Base-by-base conservation (phyloP, 1,140 invertebrate species). In the Charaxes varanes region DNA sequence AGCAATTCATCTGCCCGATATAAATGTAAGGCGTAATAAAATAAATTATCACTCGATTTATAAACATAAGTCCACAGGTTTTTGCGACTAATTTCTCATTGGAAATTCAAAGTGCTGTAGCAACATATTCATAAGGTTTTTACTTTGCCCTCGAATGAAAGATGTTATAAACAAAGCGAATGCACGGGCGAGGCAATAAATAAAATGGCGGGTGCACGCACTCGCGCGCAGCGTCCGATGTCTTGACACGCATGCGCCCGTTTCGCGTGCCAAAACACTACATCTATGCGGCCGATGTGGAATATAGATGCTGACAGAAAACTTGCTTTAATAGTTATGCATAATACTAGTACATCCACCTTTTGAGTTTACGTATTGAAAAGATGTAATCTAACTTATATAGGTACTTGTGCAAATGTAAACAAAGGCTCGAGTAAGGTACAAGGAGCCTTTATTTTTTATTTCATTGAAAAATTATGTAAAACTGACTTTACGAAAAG, bases 151-250 rank as follows among this genome's bases (percentile, higher is more conserved):
- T 62, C 50, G 53, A 73, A 67, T 59, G 61, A 62, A 71, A 74
- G 69, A 68, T 76, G 70, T 62, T 67, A 66, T 66, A 70, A 76
- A 73, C 67, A 76, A 70, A 73, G 62, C 62, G 64, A 74, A 78
- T 62, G 65, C 62, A 70, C 71, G 56, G 69, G 42, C 42, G 49
- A 36, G 52, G 65, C 52, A 67, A 80, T 80, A 80, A 80, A 80
- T 76, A 68, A n/a, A 72, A 50, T 36, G 43, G 58, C 59, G 53
- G 60, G 58, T 64, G 73, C 71, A 80, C 59, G 69, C 72, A 76
- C 63, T 71, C 64, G 65, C 59, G 70, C 68, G 70, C 65, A 66
- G 44, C 44, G 62, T 67, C 65, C 59, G 62, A 58, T 53, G 55
- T 59, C 53, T 51, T 53, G 70, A 67, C 72, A 76, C 66, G 72